Evolutionary conservation across 2,888 invertebrate species (phyloP), one percentile per base, ranked within the genome.

Genomic region (Aphelenchoides bicaudatus): DNA sequence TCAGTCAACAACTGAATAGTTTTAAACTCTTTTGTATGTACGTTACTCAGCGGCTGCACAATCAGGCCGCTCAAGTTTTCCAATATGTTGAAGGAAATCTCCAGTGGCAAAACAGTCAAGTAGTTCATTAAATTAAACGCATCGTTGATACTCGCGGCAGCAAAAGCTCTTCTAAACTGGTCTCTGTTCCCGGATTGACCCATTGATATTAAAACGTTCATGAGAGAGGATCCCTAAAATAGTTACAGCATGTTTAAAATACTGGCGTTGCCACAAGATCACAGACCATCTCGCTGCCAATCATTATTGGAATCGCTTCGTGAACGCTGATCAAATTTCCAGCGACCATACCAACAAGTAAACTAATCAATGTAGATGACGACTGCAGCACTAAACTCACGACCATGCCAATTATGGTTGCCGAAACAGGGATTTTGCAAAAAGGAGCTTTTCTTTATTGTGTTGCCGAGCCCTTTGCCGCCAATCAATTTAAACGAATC

Each of bases 251-350:
- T n/a, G n/a, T n/a, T n/a, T n/a, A n/a, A n/a, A n/a, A n/a, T n/a
- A n/a, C n/a, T n/a, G n/a, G n/a, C n/a, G n/a, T n/a, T n/a, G n/a
- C n/a, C n/a, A n/a, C n/a, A n/a, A n/a, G n/a, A n/a, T n/a, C n/a
- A n/a, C n/a, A n/a, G n/a, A n/a, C 84, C 59, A 85, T 80, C 67
- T 84, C 84, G 34, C 84, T 82, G 0, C 84, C 84, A 81, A 84
- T 83, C 62, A 85, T 81, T 52, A 84, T 82, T 1, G 83, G 83
- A 53, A 84, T 82, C 3, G 84, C 84, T 19, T 74, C 72, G 50
- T 75, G 70, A 0, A 82, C 81, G 1, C 73, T 68, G 54, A 82
- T 63, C 66, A 82, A 70, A 38, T 70, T 81, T 1, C 85, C 85
- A 51, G 84, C 82, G 81, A 85, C 84, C 74, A 74, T 74, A 16